phyloP scores from a whole-genome alignment of 2,888 invertebrate species.

The Drosophila antonietae region DNA sequence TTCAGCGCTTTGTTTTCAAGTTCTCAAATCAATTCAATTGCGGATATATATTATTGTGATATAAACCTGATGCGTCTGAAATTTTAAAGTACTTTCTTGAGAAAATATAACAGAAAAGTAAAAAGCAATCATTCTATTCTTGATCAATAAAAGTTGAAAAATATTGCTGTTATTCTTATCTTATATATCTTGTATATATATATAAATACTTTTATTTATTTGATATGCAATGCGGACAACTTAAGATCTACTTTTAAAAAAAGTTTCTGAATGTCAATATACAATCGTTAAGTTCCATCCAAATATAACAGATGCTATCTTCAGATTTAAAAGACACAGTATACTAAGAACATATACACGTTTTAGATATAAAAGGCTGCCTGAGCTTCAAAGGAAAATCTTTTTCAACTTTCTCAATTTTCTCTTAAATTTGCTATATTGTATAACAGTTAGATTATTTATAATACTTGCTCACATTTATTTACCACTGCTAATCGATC shows the following conservation, averaged over 20 bases:
- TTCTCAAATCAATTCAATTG: background rate
- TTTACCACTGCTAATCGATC: background rate
- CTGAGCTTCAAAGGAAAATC: too few relatives aligned
- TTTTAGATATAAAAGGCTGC: too few relatives aligned
- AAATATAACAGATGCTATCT: too few relatives aligned
- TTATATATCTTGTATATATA: too few relatives aligned
- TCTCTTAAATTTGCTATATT: too few relatives aligned
- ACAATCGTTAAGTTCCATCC: too few relatives aligned
- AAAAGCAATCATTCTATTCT: background rate
- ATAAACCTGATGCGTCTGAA: background rate
- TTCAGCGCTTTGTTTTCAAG: background rate
- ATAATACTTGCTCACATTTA: background rate
- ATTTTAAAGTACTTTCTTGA: background rate
- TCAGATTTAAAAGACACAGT: too few relatives aligned
- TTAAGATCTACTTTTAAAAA: background rate
- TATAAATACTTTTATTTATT: too few relatives aligned
- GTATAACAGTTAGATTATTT: background rate
- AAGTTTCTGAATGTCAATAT: too few relatives aligned
- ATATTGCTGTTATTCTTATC: background rate
- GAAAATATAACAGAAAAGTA: background rate
- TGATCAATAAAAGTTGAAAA: background rate
- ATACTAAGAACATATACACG: too few relatives aligned
- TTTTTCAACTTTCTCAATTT: too few relatives aligned
- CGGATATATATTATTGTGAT: conserved; percentile 3
- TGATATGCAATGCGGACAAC: too few relatives aligned